These are phyloP conservation scores for Hydrotaea cyrtoneurina DNA, from an alignment of 2,888 invertebrate genomes.

Conservation along the genomic window DNA sequence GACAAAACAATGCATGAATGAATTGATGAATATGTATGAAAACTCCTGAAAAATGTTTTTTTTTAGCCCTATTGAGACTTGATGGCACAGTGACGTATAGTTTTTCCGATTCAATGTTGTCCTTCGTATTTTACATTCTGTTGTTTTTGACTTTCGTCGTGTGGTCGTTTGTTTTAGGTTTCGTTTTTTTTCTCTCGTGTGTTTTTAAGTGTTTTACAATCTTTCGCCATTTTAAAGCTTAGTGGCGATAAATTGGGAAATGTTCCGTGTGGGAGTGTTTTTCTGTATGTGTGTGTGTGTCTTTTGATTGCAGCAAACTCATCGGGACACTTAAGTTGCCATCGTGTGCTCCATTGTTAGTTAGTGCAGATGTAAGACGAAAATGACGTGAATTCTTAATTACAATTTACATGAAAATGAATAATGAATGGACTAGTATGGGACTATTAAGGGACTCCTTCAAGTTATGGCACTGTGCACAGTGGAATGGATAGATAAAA, in stretches of 20 bases:
- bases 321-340: background rate
- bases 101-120: background rate
- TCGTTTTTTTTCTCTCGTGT: background rate
- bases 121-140: background rate
- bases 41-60: constrained; percentile 33
- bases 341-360: background rate
- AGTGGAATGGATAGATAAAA: no score
- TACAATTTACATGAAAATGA: background rate
- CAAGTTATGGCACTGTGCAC: no score
- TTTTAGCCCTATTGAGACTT: constrained; percentile 43
- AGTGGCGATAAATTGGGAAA: constrained; percentile 26
- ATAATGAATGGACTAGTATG: no score
- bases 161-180: constrained; percentile 36
- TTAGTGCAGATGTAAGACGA: constrained; percentile 31
- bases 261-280: background rate
- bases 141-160: constrained; percentile 26
- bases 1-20: background rate
- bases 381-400: constrained; percentile 44
- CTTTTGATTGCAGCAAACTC: constrained; percentile 31
- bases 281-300: constrained; percentile 1
- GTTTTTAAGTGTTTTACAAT: constrained; percentile 52
- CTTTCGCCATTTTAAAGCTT: constrained; percentile 14
- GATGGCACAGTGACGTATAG: constrained; percentile 39
- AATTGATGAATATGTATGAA: background rate
- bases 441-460: no score